phyloP scores from a whole-genome alignment of 2,888 invertebrate species.

The Anaspis maculata region DNA sequence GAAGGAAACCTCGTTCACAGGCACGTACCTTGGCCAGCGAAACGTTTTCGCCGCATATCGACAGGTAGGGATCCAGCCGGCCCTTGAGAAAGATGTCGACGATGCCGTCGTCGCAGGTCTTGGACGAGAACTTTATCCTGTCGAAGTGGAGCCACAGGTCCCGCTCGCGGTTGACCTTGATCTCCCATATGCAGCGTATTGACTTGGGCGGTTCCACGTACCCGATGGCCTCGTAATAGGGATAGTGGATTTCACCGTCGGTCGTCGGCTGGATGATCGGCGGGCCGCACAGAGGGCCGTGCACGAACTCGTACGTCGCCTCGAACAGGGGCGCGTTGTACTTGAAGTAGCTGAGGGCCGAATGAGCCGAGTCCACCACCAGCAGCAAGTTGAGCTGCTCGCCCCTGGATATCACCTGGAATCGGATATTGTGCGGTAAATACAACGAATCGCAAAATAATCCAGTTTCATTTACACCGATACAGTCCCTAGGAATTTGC shows the following conservation, averaged over 20 bases:
- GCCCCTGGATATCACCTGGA: slow-evolving; percentile 62
- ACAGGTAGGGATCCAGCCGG: slow-evolving; percentile 64
- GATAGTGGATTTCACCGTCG: slow-evolving; percentile 82
- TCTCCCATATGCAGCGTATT: slow-evolving; percentile 47
- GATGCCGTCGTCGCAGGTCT: slow-evolving; percentile 79
- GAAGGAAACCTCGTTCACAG: no score
- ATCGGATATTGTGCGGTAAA: no score
- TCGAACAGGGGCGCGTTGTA: slow-evolving; percentile 76
- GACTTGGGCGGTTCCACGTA: slow-evolving; percentile 59
- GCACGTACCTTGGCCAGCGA: no score
- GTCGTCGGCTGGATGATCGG: slow-evolving; percentile 69
- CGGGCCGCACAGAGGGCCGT: slow-evolving; percentile 81
- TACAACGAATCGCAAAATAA: no score
- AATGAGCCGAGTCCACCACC: slow-evolving; percentile 76
- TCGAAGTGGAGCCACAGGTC: slow-evolving; percentile 85
- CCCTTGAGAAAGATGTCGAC: slow-evolving; percentile 61
- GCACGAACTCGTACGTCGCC: slow-evolving; percentile 82
- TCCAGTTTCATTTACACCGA: no score
- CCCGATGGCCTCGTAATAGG: slow-evolving; percentile 70
- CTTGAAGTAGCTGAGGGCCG: slow-evolving; percentile 82
- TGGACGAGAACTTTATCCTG: slow-evolving; percentile 75
- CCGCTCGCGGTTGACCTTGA: slow-evolving; percentile 72
- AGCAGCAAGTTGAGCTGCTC: slow-evolving; percentile 75
- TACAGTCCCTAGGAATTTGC: no score
- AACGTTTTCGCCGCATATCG: slow-evolving; percentile 80